These are phyloP conservation scores for Atrichornis clamosus DNA, from an alignment of 2,113 vertebrate species.

Conservation along the genomic window DNA sequence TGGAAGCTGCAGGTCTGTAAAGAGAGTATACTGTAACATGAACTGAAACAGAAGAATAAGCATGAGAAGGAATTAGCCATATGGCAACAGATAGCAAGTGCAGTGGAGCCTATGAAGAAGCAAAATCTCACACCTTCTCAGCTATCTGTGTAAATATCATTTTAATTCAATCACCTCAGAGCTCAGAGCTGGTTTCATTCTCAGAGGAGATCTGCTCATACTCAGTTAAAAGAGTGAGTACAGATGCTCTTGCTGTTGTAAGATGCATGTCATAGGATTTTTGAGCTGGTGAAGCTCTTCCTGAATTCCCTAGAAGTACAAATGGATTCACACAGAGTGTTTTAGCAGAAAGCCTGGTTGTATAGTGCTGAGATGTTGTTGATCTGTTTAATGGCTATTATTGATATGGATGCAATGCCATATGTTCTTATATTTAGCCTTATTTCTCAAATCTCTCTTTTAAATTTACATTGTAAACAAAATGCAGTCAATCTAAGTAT, in stretches of 20 bases:
- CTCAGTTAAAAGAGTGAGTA: not conserved
- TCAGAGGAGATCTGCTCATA: not conserved
- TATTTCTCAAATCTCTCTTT: not conserved
- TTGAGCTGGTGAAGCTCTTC: not conserved
- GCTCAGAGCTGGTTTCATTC: not conserved
- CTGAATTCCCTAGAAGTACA: not conserved
- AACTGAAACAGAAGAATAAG: slow-evolving; percentile 23
- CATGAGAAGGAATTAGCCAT: not conserved
- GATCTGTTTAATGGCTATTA: not conserved
- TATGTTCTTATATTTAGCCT: not conserved
- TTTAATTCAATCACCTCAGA: not conserved
- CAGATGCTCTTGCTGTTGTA: not conserved
- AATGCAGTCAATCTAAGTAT: not conserved
- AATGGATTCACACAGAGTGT: not conserved
- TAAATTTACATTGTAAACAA: not conserved
- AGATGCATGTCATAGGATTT: not conserved
- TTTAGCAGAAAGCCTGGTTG: not conserved
- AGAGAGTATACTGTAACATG: slow-evolving; percentile 40
- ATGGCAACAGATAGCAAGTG: slow-evolving; percentile 36
- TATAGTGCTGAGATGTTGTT: not conserved
- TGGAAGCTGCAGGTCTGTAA: slow-evolving; percentile 59
- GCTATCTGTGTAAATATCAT: not conserved
- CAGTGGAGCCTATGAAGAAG: not conserved
- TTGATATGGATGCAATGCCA: not conserved
- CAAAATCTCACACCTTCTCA: not conserved